These are phyloP conservation scores for Madoqua kirkii DNA, from an alignment of 2,113 vertebrate genomes.

Conservation along the genomic window DNA sequence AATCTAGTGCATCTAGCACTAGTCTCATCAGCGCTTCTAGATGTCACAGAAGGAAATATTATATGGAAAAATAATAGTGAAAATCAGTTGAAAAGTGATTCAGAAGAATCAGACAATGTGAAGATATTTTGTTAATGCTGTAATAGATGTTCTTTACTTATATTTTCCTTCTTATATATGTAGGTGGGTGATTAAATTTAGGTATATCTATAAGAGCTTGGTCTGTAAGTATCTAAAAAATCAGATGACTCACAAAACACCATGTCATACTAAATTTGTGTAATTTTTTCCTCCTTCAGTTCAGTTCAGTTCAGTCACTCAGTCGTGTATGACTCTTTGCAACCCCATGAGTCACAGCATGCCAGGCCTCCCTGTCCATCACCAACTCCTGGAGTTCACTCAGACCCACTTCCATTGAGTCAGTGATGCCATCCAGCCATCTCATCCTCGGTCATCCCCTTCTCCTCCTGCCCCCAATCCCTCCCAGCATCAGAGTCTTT, in stretches of 20 bases:
- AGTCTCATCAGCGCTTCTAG: not conserved
- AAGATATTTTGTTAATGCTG: not conserved
- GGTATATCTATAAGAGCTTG: not conserved
- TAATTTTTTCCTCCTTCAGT: not conserved
- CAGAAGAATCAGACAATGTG: not conserved
- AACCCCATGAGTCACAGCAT: too few relatives aligned
- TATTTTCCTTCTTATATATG: not conserved
- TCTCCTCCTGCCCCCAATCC: too few relatives aligned
- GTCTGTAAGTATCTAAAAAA: not conserved
- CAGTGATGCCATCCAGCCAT: too few relatives aligned
- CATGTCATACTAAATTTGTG: not conserved
- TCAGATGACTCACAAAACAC: not conserved
- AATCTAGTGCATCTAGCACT: not conserved
- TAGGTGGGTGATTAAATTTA: not conserved
- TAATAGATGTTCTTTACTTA: not conserved
- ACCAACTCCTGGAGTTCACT: too few relatives aligned
- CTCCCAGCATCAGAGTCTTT: too few relatives aligned
- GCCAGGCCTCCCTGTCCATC: too few relatives aligned
- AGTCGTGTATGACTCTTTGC: too few relatives aligned
- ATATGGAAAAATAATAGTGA: not conserved
- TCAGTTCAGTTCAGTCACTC: too few relatives aligned
- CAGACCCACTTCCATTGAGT: too few relatives aligned
- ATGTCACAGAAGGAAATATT: not conserved
- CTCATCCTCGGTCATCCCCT: too few relatives aligned
- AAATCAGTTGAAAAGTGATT: constrained; percentile 12